These are phyloP conservation scores for Sialia sialis DNA, from an alignment of 2,113 vertebrate species.

Conservation along the genomic window DNA sequence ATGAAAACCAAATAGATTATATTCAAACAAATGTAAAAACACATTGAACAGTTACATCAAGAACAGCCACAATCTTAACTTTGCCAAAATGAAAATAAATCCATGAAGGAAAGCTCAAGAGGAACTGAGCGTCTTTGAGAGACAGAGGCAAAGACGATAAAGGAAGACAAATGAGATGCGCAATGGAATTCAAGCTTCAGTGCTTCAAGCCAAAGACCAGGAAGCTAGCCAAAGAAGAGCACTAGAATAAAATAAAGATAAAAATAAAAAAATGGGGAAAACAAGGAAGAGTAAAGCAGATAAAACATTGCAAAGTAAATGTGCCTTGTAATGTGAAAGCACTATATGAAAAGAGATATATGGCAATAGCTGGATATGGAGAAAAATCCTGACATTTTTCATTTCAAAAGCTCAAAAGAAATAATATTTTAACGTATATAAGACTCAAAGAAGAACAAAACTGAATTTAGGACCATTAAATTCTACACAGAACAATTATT, in stretches of 20 bases:
- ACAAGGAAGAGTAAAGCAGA: not conserved
- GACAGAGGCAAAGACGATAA: not conserved
- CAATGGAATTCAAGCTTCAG: not conserved
- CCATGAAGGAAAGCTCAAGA: not conserved
- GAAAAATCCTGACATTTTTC: not conserved
- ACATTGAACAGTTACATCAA: not conserved
- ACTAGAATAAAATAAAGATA: not conserved
- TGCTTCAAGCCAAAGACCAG: not conserved
- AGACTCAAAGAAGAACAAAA: not conserved
- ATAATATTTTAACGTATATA: not conserved
- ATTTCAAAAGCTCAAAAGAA: not conserved
- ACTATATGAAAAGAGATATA: not conserved
- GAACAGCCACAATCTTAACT: not conserved
- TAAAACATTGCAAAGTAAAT: not conserved
- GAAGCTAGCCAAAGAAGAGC: not conserved
- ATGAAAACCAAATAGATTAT: slow-evolving; percentile 22
- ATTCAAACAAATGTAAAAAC: slow-evolving; percentile 34
- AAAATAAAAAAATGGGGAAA: not conserved
- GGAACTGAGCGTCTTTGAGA: not conserved
- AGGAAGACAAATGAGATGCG: not conserved
- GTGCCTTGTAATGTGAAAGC: not conserved
- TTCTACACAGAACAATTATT: not conserved
- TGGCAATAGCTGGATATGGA: not conserved
- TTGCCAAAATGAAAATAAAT: slow-evolving; percentile 41
- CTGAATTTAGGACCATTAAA: not conserved